phyloP scores from a whole-genome alignment of 2,797 vertebrate species.

The Otus scops region DNA sequence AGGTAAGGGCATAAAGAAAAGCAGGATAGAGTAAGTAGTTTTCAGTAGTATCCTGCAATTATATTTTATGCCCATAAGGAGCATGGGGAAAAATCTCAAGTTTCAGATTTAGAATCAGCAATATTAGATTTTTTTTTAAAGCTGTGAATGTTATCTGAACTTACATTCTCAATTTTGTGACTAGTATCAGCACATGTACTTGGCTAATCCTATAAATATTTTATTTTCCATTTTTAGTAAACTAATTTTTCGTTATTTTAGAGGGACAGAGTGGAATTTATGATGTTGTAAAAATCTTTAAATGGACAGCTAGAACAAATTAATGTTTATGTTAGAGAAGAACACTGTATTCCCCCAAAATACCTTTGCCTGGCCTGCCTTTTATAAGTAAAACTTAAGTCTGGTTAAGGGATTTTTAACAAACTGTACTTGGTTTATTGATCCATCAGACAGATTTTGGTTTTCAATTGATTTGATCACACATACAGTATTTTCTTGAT shows the following conservation, averaged over 20 bases:
- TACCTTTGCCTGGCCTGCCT: background rate
- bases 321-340: background rate
- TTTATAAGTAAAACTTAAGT: background rate
- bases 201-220: background rate
- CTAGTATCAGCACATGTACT: background rate
- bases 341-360: background rate
- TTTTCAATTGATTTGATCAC: too few species aligned
- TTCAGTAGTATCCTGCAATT: background rate
- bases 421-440: background rate
- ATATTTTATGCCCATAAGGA: background rate
- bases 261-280: background rate
- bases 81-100: background rate
- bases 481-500: background rate
- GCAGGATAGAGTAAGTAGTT: background rate
- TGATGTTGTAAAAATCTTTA: background rate
- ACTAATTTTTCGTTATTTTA: background rate
- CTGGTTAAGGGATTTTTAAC: background rate
- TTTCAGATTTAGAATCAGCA: background rate
- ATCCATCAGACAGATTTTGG: background rate
- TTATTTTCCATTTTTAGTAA: background rate
- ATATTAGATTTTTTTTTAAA: background rate
- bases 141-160: background rate
- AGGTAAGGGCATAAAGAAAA: background rate
- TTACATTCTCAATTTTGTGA: background rate
- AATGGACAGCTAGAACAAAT: background rate